These are phyloP conservation scores for Phymorhynchus buccinoides DNA, from an alignment of 1,140 invertebrate genomes.

Conservation along the genomic window DNA sequence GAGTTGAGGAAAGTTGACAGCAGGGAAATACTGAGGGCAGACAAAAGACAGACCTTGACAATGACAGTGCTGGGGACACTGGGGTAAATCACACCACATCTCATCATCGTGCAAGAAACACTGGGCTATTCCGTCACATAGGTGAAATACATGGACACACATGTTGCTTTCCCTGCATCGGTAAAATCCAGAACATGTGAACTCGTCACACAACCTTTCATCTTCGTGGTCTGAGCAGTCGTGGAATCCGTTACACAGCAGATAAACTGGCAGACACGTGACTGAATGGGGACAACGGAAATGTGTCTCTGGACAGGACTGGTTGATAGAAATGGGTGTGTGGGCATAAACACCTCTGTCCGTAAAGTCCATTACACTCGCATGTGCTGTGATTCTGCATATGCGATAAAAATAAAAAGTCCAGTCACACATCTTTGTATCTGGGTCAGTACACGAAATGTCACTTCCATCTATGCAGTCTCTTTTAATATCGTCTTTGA, in stretches of 20 bases:
- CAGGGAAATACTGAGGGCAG: conserved; percentile 11
- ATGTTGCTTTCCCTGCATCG: conserved; percentile 14
- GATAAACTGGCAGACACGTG: neutral
- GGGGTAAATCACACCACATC: conserved; percentile 27
- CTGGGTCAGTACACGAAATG: neutral
- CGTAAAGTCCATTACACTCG: neutral
- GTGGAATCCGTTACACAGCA: conserved; percentile 19
- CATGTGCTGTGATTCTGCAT: too few species aligned
- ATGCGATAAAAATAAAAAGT: too few species aligned
- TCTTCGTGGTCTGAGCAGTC: conserved; percentile 24
- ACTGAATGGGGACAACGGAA: neutral
- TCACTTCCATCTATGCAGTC: conserved; percentile 18
- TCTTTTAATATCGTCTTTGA: neutral
- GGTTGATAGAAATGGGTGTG: neutral
- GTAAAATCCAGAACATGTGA: conserved; percentile 37
- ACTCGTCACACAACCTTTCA: neutral
- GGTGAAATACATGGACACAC: conserved; percentile 28
- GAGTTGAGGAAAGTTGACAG: neutral
- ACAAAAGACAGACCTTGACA: conserved; percentile 32
- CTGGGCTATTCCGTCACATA: conserved; percentile 31
- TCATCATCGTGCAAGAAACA: conserved; percentile 43
- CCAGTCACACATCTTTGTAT: too few species aligned
- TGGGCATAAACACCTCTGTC: neutral
- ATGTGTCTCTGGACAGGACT: conserved; percentile 20
- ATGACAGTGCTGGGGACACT: conserved; percentile 48